Evolutionary conservation across 2,113 vertebrate genomes (phyloP), one percentile per base, ranked within the genome.

Genomic region (Glaucomys volans): DNA sequence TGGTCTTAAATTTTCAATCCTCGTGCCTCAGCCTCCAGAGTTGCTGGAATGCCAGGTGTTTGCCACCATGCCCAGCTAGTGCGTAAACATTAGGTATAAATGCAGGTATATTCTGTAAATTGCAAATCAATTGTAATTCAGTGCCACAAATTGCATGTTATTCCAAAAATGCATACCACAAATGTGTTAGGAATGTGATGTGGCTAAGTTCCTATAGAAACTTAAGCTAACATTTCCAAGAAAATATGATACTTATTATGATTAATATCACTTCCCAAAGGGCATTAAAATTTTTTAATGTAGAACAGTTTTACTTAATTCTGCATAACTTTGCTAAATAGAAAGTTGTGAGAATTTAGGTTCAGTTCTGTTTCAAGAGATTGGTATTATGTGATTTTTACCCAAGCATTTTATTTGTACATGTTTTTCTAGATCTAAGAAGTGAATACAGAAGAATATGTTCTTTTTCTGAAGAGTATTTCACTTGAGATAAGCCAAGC

Each of bases 131-230:
- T 95, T 97, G 12, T 95, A 82, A 91, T 64, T 94, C 67, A 81
- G 69, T 82, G 74, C 57, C 62, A 89, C 83, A 91, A 95, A 96
- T 95, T 91, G 28, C 54, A 72, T 94, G 67, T 86, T 94, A 97
- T 96, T 97, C 83, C 59, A 96, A 97, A 97, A 97, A 94, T 97
- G 62, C 74, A 84, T 91, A 80, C 91, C 94, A 93, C 82, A 96
- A 94, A 89, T 93, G 74, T 97, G 82, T 96, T 96, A 94, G 96
- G 85, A 97, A 95, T 97, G 96, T 90, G 66, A 96, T 96, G 66
- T 96, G 79, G 82, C 89, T 93, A 87, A 95, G 75, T 97, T 95
- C 69, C 86, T 93, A 93, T 87, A 95, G 95, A 96, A 96, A 96
- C 81, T 57, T 90, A 64, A 87, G 79, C 80, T 95, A 95, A 88